Conservation (phyloP, 2,113 vertebrate genomes). For the Chionomys nivalis region DNA sequence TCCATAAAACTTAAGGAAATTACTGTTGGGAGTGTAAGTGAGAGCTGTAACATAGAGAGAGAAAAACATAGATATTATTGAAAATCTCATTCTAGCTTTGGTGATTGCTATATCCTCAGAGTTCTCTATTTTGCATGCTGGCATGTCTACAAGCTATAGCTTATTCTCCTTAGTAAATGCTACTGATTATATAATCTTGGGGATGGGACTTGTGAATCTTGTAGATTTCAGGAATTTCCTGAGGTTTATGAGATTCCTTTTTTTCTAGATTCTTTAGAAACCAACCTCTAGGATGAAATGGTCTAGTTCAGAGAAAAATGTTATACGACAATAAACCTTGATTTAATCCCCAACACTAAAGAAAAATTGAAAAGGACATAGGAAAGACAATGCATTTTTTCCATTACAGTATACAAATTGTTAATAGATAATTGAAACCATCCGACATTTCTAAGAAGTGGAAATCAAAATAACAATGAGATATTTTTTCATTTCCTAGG, state of each 20-base stretch:
- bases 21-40: too few species aligned
- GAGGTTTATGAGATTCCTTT: not conserved
- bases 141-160: not conserved
- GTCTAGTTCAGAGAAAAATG: not conserved
- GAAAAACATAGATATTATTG: too few species aligned
- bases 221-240: not conserved
- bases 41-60: not conserved
- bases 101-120: too few species aligned
- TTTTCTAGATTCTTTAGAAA: not conserved
- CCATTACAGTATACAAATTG: not conserved
- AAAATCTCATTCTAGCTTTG: not conserved
- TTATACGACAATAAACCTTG: not conserved
- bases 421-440: not conserved
- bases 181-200: not conserved
- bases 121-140: not conserved
- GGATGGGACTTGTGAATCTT: not conserved
- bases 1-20: not conserved
- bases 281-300: too few species aligned
- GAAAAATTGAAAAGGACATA: not conserved
- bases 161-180: not conserved
- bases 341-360: not conserved
- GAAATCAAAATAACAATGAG: not conserved
- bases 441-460: not conserved
- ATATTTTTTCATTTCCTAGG: not conserved
- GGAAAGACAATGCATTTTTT: not conserved